Conservation (phyloP, 2,797 vertebrate genomes). For the Myiotriccus ornatus region DNA sequence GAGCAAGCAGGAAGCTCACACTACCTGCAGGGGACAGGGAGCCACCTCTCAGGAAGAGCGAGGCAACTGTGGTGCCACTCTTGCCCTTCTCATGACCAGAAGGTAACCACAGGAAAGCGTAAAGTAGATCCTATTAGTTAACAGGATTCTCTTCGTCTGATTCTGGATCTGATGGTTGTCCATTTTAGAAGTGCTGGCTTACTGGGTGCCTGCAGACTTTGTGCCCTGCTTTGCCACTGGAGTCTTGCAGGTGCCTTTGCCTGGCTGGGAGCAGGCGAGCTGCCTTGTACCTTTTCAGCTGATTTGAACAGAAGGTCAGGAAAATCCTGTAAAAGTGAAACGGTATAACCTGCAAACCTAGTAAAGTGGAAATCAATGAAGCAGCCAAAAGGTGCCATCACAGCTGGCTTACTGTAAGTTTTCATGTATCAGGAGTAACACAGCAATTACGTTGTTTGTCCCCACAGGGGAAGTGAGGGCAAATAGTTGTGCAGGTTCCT, state of each 20-base stretch:
- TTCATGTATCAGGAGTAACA: background rate
- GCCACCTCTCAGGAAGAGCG: background rate
- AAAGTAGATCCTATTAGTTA: background rate
- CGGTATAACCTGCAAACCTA: background rate
- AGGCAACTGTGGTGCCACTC: background rate
- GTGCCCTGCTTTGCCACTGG: background rate
- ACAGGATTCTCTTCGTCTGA: background rate
- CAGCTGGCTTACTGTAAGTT: background rate
- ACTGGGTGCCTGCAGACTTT: background rate
- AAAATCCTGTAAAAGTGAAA: background rate
- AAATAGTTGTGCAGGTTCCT: background rate
- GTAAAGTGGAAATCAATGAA: conserved; percentile 53
- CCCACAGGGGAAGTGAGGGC: background rate
- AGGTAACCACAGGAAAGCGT: background rate
- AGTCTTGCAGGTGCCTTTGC: background rate
- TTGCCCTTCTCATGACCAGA: background rate
- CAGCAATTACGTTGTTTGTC: background rate
- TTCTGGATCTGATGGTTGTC: background rate
- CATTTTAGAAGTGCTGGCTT: background rate
- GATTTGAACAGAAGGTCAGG: background rate
- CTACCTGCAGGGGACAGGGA: background rate
- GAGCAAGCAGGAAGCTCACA: background rate
- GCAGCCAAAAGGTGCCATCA: conserved; percentile 29
- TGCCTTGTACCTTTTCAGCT: background rate
- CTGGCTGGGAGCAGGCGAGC: fast-evolving